A percentile compares a stretch with the other conserved stretches of the same genome.
Conservation (phyloP, 2,113 vertebrate species). For the Ailuropoda melanoleuca region DNA sequence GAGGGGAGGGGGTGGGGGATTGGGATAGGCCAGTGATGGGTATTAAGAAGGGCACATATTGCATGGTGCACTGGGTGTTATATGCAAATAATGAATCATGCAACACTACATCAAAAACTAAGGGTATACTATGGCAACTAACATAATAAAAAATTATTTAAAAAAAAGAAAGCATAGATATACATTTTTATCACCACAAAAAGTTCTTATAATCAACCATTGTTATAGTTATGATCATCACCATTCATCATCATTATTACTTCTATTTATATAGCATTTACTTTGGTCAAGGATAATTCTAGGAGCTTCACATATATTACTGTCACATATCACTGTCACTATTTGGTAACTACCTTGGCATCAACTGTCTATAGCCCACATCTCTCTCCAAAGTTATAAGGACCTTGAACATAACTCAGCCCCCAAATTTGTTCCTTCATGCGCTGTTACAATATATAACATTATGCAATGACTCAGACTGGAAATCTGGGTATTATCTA, state of each 20-base stretch:
- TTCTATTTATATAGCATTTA: not conserved
- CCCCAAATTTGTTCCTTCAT: not conserved
- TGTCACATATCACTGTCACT: not conserved
- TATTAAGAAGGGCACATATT: no score
- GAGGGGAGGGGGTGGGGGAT: no score
- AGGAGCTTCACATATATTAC: not conserved
- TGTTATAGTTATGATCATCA: not conserved
- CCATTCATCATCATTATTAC: not conserved
- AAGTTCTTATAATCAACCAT: not conserved
- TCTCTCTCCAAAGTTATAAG: conserved; percentile 3
- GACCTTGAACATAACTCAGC: not conserved
- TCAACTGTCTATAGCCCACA: not conserved
- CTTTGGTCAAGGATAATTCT: not conserved
- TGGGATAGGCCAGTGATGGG: no score
- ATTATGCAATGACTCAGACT: not conserved
- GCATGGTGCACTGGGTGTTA: no score
- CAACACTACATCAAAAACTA: no score
- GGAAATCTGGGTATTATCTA: not conserved
- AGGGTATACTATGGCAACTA: no score
- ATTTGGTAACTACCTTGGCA: not conserved
- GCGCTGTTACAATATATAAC: not conserved
- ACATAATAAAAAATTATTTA: no score
- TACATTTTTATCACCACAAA: not conserved
- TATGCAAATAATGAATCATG: no score
- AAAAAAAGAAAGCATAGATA: not conserved